Base-by-base conservation (phyloP, 2,888 invertebrate species). In the Gortyna flavago region DNA sequence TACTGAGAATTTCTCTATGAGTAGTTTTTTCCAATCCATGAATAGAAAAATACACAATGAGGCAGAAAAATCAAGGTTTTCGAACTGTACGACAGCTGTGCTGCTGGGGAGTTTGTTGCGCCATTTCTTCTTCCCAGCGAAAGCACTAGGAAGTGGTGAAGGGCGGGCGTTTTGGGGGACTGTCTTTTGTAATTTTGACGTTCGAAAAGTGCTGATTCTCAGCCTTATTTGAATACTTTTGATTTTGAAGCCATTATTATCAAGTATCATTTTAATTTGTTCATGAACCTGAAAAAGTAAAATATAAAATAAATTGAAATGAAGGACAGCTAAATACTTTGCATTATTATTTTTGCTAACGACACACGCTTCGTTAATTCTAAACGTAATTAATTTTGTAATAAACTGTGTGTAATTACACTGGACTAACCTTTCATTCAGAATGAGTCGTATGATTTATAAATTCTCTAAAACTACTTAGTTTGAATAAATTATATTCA, bases 291-390 rank as follows among this genome's bases (percentile, higher is more conserved):
- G 44, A 67, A 79, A 67, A 65, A 35, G 21, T 21, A 18, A 21
- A 48, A 48, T 18, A 7, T 6, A 48, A 48, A 48, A 48, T 7
- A 48, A 2, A 25, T 16, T 25, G 16, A n/a, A 48, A 25, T 18
- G 16, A 62, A 35, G 16, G 32, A 48, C 57, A 61, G 2, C 21
- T 4, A 57, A 81, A 32, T 41, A 35, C 41, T 54, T 59, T 13
- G 16, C 8, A 41, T 81, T n/a, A 48, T 48, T 64, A 82, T 57
- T 61, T 54, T 57, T 35, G 44, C 16, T 67, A 72, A 72, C n/a
- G 61, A 79, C n/a, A 62, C 54, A 81, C 29, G 82, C 67, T 68
- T 81, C 76, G 54, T 82, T 68, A 76, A 76, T 48, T 79, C 16
- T 38, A n/a, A 54, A 64, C 35, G 21, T 48, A 81, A 81, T 69